Evolutionary conservation across 2,888 invertebrate species (phyloP).

Genomic region (Xanthostigma xanthostigma): DNA sequence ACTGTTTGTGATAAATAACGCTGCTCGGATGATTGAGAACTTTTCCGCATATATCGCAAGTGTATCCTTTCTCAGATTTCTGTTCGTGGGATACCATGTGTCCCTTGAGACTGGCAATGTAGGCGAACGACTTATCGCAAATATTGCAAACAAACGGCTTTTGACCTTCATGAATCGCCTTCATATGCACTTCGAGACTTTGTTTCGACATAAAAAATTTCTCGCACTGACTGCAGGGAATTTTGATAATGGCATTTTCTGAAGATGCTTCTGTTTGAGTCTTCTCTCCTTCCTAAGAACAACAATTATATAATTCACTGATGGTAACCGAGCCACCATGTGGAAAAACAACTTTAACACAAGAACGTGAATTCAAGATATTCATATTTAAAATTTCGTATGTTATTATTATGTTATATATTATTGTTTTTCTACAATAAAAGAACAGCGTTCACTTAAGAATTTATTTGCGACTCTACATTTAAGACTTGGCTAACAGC

Average conservation of each 20-base stretch:
- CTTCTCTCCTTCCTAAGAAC: too few relatives aligned
- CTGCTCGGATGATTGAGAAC: conserved; percentile 57
- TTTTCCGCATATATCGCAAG: conserved; percentile 54
- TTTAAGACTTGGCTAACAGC: too few relatives aligned
- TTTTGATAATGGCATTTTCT: conserved; percentile 13
- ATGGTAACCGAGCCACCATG: too few relatives aligned
- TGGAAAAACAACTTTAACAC: too few relatives aligned
- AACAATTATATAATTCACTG: too few relatives aligned
- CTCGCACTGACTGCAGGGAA: conserved; percentile 40
- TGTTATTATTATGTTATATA: too few relatives aligned
- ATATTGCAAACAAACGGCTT: conserved; percentile 39
- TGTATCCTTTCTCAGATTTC: conserved; percentile 33
- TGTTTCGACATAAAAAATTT: conserved; percentile 43
- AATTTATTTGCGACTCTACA: too few relatives aligned
- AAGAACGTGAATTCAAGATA: too few relatives aligned
- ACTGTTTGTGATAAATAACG: conserved; percentile 57
- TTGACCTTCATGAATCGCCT: conserved; percentile 40
- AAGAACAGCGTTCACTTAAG: too few relatives aligned
- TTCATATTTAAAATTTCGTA: too few relatives aligned
- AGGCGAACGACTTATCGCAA: conserved; percentile 44
- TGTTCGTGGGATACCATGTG: conserved; percentile 38
- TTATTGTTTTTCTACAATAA: too few relatives aligned
- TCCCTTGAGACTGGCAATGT: conserved; percentile 42
- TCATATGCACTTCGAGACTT: conserved; percentile 41
- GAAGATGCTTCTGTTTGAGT: too few relatives aligned